Base-by-base conservation (phyloP, 1,140 invertebrate species). In the Belonocnema kinseyi region DNA sequence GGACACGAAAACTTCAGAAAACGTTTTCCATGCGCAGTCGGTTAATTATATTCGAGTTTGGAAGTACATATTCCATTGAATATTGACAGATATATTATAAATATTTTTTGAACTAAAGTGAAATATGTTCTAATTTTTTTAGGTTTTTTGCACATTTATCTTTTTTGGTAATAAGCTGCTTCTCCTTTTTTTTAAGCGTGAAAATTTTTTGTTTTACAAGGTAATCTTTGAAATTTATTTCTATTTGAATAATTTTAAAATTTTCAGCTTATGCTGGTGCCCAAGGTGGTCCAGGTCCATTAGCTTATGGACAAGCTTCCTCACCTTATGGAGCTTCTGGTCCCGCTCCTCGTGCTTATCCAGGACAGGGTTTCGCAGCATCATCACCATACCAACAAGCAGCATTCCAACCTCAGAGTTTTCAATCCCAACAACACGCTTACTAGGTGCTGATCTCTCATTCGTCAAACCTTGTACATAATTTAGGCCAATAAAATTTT, bases 401-500 rank as follows among this genome's bases (percentile, higher is more conserved):
- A 76, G 77, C 83, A 74, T 88, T 84, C 66, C 87, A 88, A 77
- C 84, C 87, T 74, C 79, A 90, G 46, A 83, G 89, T 87, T 88
- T 91, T 88, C 89, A 89, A 81, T 84, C 88, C 17, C 88, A 90
- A 50, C 89, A 88, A 81, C 83, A 87, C 71, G 21, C 46, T 11
- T 88, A 85, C 73, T 87, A 80, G 86, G 75, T 70, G 74, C 79
- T 77, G 72, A 79, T 33, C 61, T 71, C 82, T 70, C 26, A 40
- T 6, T 75, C 74, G 46, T 73, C 17, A 46, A 74, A 81, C 76
- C 74, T 79, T 91, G 89, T 91, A 91, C 80, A 91, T 91, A 91
- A 83, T 88, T 85, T 91, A 90, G 89, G 85, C 84, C 84, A 91
- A 91, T 91, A 91, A 91, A 91, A 90, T 90, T 90, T 87, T 88